Evolutionary conservation across 2,797 vertebrate species (phyloP), one percentile per base, ranked within the genome.

Genomic region (Artibeus jamaicensis): DNA sequence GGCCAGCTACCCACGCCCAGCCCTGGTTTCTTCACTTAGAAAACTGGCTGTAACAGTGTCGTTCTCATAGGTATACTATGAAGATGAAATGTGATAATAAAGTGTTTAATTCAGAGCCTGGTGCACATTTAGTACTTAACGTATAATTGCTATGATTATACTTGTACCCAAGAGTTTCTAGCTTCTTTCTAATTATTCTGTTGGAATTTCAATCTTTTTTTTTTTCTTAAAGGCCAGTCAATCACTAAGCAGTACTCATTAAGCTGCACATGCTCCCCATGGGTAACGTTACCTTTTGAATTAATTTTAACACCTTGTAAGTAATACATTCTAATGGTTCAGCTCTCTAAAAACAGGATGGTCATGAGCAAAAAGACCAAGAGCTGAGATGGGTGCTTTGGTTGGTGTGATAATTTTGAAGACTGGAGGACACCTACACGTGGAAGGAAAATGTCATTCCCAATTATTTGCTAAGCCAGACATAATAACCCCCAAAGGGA

Each of bases 301-400:
- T 24, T 92, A 95, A 87, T 91, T 96, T 95, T 93, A 97, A 87
- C 39, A 93, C 34, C 7, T 89, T 71, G 26, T n/a, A 95, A 95
- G 50, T 92, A 86, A 88, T 83, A 44, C 34, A 83, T 95, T 89
- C 39, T 86, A 94, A 83, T 55, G 21, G 22, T 39, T 37, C 21
- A 39, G 16, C 26, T 89, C 21, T 55, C 74, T 86, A 67, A 93
- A 95, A 89, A 65, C 44, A 0, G 42, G 76, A 70, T 59, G 9
- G 4, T 76, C 68, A 79, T 67, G 22, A 89, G 16, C 8, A 92
- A 62, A 86, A 77, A 89, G 4, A 15, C 4, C 5, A 53, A 78
- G n/a, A n/a, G 4, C 21, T 46, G 4, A 53, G 37, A 50, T 78
- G 18, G 9, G 18, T 70, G 22, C 1, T 32, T 77, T 93, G n/a